phyloP scores from a whole-genome alignment of 2,113 vertebrate species.

The Eretmochelys imbricata region DNA sequence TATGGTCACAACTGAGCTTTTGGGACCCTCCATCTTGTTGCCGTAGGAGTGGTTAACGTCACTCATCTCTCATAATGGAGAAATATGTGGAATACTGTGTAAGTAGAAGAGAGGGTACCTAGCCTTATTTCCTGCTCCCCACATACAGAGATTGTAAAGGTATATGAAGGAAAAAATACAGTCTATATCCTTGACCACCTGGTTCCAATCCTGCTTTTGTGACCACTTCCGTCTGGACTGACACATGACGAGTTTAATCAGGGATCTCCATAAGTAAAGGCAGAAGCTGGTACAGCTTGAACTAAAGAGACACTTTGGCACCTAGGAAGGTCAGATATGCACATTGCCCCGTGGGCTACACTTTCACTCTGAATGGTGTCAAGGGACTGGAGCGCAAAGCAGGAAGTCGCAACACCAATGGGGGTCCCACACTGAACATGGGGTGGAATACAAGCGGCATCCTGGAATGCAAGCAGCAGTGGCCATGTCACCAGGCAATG shows the following conservation, averaged over 20 bases:
- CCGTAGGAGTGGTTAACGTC: no score
- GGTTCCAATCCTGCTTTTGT: background rate
- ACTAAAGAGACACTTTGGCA: background rate
- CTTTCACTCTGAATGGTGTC: no score
- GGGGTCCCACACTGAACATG: no score
- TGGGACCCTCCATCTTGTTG: background rate
- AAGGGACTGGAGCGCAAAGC: no score
- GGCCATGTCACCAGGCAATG: no score
- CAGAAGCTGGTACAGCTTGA: background rate
- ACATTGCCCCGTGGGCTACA: background rate
- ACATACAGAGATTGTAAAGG: background rate
- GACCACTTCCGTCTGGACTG: background rate
- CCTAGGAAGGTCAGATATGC: background rate
- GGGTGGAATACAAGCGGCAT: no score
- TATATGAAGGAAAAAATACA: background rate
- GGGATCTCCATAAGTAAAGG: background rate
- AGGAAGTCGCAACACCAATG: no score
- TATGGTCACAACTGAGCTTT: background rate
- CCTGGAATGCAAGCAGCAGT: no score
- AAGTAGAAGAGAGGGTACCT: no score
- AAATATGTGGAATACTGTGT: no score
- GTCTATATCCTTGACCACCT: background rate
- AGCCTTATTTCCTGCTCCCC: background rate
- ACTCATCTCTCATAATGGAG: background rate
- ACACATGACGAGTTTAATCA: background rate